These are phyloP conservation scores for Rhynchotus rufescens DNA, from an alignment of 2,797 vertebrate genomes.

Conservation along the genomic window DNA sequence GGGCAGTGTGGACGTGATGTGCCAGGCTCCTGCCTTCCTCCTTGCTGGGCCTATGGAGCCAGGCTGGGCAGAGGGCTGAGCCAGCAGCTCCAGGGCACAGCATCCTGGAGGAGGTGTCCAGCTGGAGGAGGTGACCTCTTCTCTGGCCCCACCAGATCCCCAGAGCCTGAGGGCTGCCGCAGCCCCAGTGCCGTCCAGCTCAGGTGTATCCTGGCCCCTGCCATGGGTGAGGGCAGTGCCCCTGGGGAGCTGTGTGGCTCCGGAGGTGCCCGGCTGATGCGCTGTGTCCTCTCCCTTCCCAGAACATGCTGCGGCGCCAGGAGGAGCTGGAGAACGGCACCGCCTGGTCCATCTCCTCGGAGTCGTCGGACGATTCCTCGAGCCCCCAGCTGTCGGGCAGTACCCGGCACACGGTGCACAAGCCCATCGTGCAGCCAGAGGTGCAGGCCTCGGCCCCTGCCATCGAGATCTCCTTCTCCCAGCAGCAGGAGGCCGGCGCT, in stretches of 20 bases:
- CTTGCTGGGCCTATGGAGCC: not conserved
- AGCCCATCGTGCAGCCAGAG: slow-evolving; percentile 86
- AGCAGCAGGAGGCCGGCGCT: slow-evolving; percentile 73
- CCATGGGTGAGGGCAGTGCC: not conserved
- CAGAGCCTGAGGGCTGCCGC: not conserved
- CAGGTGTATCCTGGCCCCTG: fast-evolving
- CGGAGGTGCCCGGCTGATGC: not conserved
- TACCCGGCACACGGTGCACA: slow-evolving; percentile 81
- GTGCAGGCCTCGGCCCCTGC: slow-evolving; percentile 80
- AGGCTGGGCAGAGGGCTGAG: not conserved
- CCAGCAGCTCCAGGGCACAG: not conserved
- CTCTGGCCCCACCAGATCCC: not conserved
- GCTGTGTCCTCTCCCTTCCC: not conserved
- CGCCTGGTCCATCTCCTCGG: slow-evolving; percentile 94
- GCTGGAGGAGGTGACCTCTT: not conserved
- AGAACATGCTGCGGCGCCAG: slow-evolving; percentile 93
- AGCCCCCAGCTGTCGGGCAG: slow-evolving; percentile 89
- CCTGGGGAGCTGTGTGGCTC: not conserved
- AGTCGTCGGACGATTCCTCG: slow-evolving; percentile 94
- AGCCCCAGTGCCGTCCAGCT: not conserved
- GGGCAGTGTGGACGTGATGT: not conserved
- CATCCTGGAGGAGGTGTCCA: no score
- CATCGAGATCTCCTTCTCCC: slow-evolving; percentile 88
- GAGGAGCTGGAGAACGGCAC: slow-evolving; percentile 93
- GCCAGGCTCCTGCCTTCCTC: not conserved